A percentile compares a stretch with the other conserved stretches of the same genome.
Evolutionary conservation across 2,888 invertebrate species (phyloP).

Genomic region (Neoascia interrupta): DNA sequence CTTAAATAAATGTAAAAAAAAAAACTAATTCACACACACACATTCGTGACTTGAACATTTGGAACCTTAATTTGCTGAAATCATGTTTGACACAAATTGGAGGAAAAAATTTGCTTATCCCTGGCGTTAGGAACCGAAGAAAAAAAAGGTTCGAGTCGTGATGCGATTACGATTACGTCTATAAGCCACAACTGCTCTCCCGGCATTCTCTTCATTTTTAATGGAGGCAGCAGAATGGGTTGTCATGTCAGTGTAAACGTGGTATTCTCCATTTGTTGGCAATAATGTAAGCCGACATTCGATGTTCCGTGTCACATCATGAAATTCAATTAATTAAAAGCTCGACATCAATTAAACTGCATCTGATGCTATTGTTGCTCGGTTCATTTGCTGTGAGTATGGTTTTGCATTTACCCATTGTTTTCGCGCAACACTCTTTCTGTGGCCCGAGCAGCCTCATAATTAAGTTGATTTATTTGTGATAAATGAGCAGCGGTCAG

Average conservation of each 20-base stretch:
- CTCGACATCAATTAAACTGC: background rate
- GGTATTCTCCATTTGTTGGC: background rate
- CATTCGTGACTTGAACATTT: background rate
- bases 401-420: background rate
- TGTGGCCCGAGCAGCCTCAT: too few species aligned
- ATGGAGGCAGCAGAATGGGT: background rate
- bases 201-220: background rate
- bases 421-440: too few species aligned
- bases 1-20: background rate
- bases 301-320: background rate
- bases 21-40: too few species aligned
- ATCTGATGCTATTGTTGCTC: background rate
- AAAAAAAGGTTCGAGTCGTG: background rate
- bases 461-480: too few species aligned
- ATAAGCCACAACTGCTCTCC: background rate
- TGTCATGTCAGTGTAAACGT: background rate
- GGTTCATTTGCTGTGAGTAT: background rate
- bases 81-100: constrained; percentile 7
- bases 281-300: background rate
- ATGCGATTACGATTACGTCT: background rate
- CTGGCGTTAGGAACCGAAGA: background rate
- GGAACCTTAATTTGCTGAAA: constrained; percentile 5
- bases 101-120: constrained; percentile 1
- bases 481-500: too few species aligned
- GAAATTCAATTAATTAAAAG: background rate